Evolutionary conservation across 2,113 vertebrate species (phyloP).

Genomic region (Catharus minimus): DNA sequence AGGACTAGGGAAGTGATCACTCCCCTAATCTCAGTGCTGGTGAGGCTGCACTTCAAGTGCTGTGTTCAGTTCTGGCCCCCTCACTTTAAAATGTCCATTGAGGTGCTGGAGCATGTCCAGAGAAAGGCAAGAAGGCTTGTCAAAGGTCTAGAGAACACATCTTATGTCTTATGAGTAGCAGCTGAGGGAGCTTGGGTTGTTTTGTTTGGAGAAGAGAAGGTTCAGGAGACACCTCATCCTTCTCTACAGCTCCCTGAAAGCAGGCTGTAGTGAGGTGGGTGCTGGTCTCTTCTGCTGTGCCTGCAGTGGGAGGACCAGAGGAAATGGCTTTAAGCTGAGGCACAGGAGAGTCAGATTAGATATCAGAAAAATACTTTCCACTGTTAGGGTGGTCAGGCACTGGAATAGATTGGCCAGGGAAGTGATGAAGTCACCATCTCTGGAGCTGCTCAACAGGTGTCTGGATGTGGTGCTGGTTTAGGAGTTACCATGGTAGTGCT

Average conservation of each 20-base stretch:
- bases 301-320: background rate
- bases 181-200: background rate
- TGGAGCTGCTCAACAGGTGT: background rate
- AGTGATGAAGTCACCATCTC: background rate
- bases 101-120: background rate
- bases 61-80: background rate
- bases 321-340: background rate
- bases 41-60: rapidly evolving
- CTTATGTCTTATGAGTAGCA: background rate
- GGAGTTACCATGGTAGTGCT: background rate
- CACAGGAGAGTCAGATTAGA: background rate
- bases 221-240: background rate
- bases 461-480: background rate
- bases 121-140: background rate
- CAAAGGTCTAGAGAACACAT: background rate
- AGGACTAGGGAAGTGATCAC: background rate
- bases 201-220: background rate
- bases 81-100: background rate
- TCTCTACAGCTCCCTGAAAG: background rate
- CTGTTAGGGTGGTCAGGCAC: background rate
- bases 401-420: background rate
- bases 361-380: background rate
- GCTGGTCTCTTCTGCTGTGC: rapidly evolving
- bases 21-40: background rate
- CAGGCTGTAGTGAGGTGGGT: background rate